phyloP scores from a whole-genome alignment of 2,888 invertebrate species.

The Andricus curvator region DNA sequence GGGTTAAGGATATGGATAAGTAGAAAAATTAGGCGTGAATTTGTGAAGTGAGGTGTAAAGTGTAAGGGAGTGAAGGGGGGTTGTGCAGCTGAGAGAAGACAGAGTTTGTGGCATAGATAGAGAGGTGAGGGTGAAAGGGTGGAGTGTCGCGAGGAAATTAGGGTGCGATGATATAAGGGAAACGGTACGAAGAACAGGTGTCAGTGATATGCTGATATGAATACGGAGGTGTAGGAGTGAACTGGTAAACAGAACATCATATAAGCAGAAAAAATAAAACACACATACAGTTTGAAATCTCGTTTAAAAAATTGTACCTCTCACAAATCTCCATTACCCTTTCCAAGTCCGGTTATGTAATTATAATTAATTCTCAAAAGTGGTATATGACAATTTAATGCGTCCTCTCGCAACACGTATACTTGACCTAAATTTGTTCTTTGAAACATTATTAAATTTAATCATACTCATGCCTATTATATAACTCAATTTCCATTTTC shows the following conservation, averaged over 20 bases:
- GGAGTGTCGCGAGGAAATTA: too few species aligned
- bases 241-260: too few species aligned
- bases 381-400: constrained; percentile 10
- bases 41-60: too few species aligned
- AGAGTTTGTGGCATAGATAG: too few species aligned
- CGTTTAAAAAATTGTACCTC: background rate
- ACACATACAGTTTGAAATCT: background rate
- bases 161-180: too few species aligned
- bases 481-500: background rate
- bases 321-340: background rate
- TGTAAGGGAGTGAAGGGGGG: too few species aligned
- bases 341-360: background rate
- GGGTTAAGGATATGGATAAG: too few species aligned
- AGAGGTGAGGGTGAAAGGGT: too few species aligned
- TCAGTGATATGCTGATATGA: too few species aligned
- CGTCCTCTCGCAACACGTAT: background rate
- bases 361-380: constrained; percentile 13
- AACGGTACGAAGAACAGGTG: too few species aligned
- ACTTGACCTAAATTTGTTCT: constrained; percentile 17
- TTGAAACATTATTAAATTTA: constrained; percentile 10
- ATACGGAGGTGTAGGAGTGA: accelerated
- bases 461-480: background rate
- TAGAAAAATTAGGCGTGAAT: too few species aligned
- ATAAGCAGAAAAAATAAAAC: background rate
- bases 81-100: too few species aligned